These are phyloP conservation scores for Leuciscus waleckii DNA, from an alignment of 2,797 vertebrate species.

Conservation along the genomic window DNA sequence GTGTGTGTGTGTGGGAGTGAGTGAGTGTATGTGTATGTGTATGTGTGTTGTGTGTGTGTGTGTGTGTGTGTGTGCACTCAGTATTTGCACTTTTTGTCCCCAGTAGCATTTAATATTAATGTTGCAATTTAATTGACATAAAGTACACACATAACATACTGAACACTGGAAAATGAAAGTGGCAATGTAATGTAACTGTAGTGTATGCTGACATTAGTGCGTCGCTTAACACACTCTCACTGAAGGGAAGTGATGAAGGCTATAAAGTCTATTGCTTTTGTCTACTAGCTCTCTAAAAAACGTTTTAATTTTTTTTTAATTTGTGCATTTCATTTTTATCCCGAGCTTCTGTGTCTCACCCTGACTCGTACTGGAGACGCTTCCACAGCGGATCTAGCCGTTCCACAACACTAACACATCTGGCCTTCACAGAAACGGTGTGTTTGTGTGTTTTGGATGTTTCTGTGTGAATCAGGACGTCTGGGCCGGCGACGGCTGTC, in stretches of 20 bases:
- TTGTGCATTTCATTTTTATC: background rate
- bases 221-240: background rate
- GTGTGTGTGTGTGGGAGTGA: too few species aligned
- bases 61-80: too few species aligned
- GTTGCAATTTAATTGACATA: background rate
- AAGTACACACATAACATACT: background rate
- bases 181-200: background rate
- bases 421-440: constrained; percentile 21
- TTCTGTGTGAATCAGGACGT: constrained; percentile 36
- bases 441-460: constrained; percentile 43
- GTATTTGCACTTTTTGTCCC: background rate
- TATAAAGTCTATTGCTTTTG: background rate
- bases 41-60: too few species aligned
- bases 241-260: background rate
- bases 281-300: background rate
- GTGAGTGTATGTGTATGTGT: too few species aligned
- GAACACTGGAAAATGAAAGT: background rate
- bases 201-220: background rate
- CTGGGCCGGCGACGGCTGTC: constrained; percentile 74
- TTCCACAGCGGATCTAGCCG: background rate
- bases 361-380: background rate
- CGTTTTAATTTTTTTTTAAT: background rate
- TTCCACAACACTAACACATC: constrained; percentile 9
- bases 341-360: background rate
- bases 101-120: background rate